Evolutionary conservation across 2,113 vertebrate species (phyloP).

Genomic region (Tyrannus savana): DNA sequence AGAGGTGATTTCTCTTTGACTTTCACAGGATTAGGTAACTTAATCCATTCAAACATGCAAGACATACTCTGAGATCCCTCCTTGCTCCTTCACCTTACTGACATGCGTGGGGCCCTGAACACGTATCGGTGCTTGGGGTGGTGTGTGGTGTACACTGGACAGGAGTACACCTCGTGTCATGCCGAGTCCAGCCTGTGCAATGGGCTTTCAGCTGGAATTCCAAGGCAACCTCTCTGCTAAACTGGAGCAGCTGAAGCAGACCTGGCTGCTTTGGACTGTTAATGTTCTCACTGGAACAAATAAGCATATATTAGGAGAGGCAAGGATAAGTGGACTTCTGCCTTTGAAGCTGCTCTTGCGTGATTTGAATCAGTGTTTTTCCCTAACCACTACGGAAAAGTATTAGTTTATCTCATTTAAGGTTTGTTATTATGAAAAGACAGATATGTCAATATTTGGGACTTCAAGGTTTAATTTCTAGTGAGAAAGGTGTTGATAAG

Average conservation of each 20-base stretch:
- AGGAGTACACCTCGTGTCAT: rapidly evolving
- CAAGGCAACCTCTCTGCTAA: not conserved
- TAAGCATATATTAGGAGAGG: not conserved
- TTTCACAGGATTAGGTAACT: not conserved
- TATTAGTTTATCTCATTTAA: not conserved
- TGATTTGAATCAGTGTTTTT: not conserved
- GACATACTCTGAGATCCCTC: rapidly evolving
- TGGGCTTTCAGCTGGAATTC: not conserved
- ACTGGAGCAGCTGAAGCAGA: not conserved
- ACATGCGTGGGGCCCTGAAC: rapidly evolving
- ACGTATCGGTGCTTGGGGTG: rapidly evolving
- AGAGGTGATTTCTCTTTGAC: not conserved
- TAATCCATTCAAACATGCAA: not conserved
- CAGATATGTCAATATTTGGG: not conserved
- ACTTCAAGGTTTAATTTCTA: not conserved
- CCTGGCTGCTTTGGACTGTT: not conserved
- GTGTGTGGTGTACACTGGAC: rapidly evolving
- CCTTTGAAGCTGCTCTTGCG: not conserved
- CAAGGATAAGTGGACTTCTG: not conserved
- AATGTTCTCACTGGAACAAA: not conserved
- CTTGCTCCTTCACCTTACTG: not conserved
- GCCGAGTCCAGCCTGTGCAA: not conserved
- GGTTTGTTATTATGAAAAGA: not conserved
- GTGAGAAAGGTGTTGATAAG: not conserved
- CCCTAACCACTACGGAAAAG: not conserved